Evolutionary conservation across 2,888 invertebrate genomes (phyloP).

Genomic region (Zaprionus obscuricornis): DNA sequence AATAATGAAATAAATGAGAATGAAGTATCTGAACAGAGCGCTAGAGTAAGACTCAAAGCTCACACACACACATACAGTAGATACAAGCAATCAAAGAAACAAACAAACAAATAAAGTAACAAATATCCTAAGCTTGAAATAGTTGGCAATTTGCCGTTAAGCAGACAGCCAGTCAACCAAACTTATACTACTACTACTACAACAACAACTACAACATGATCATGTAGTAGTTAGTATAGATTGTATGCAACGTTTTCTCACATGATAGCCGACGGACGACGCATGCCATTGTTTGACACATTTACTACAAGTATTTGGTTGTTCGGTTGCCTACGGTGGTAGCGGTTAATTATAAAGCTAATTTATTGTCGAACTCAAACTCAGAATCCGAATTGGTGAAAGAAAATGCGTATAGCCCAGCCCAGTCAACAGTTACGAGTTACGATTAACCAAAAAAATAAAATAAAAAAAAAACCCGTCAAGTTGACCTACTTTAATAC

Average conservation of each 20-base stretch:
- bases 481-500: constrained; percentile 38
- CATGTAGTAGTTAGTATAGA: too few relatives aligned
- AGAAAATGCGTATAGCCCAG: constrained; percentile 51
- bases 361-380: constrained; percentile 54
- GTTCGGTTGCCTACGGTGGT: constrained; percentile 47
- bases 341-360: constrained; percentile 56
- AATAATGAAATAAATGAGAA: too few relatives aligned
- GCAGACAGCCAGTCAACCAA: constrained; percentile 1
- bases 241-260: not conserved
- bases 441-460: constrained; percentile 4
- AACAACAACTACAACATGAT: too few relatives aligned
- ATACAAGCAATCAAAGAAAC: too few relatives aligned
- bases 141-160: constrained; percentile 33
- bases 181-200: too few relatives aligned
- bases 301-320: constrained; percentile 34
- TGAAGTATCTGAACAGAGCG: too few relatives aligned
- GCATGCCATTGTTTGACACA: constrained; percentile 38
- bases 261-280: constrained; percentile 3
- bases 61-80: too few relatives aligned
- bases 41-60: too few relatives aligned
- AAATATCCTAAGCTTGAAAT: constrained; percentile 12
- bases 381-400: constrained; percentile 26
- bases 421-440: constrained; percentile 18
- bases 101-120: too few relatives aligned
- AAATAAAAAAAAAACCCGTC: constrained; percentile 29